Conservation (phyloP, 2,797 vertebrate genomes). For the Cyclura pinguis region DNA sequence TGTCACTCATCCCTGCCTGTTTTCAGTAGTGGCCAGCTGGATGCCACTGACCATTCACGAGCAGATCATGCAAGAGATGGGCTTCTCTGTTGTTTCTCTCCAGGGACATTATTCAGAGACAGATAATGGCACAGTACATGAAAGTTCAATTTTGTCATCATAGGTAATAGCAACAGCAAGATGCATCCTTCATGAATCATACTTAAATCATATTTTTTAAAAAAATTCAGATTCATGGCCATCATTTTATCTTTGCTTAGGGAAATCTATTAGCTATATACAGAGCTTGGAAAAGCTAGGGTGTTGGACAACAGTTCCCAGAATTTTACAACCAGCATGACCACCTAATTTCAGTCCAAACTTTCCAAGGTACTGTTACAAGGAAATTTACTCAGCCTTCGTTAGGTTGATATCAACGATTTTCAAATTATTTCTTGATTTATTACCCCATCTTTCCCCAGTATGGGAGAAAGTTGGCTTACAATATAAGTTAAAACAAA, state of each 20-base stretch:
- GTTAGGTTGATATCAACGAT: too few relatives aligned
- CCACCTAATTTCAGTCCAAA: too few relatives aligned
- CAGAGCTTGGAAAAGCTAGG: too few relatives aligned
- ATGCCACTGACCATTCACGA: neutral
- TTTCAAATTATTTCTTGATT: too few relatives aligned
- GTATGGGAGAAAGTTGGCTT: too few relatives aligned
- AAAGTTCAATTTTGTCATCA: neutral
- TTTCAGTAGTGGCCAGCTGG: neutral
- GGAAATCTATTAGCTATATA: neutral
- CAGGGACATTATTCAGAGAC: neutral
- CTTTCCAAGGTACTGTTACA: too few relatives aligned
- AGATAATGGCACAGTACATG: neutral
- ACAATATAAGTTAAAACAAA: too few relatives aligned
- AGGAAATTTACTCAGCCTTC: too few relatives aligned
- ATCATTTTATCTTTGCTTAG: neutral
- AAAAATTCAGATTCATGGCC: neutral
- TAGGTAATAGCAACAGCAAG: neutral
- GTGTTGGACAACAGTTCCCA: too few relatives aligned
- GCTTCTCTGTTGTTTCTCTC: neutral
- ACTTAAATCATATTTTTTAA: neutral
- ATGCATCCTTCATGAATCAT: neutral
- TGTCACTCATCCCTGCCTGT: too few relatives aligned
- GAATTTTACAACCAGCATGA: too few relatives aligned
- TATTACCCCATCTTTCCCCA: too few relatives aligned
- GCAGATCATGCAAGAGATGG: neutral